These are phyloP conservation scores for Patagioenas fasciata DNA, from an alignment of 2,113 vertebrate genomes.

Conservation along the genomic window DNA sequence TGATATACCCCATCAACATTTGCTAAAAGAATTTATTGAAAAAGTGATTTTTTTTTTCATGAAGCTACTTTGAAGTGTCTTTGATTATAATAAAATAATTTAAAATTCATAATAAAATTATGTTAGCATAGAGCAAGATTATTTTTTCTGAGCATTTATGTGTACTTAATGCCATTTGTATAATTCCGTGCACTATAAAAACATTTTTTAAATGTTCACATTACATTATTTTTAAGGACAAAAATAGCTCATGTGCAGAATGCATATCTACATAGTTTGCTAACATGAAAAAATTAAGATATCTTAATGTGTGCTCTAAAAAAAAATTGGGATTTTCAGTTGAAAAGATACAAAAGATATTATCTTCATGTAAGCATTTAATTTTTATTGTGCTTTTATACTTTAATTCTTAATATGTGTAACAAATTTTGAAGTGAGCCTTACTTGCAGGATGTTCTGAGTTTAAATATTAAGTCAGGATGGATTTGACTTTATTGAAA, in stretches of 20 bases:
- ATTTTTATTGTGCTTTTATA: neutral
- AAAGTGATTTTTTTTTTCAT: neutral
- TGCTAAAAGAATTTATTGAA: slow-evolving; percentile 53
- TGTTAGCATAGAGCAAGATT: neutral
- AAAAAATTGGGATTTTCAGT: neutral
- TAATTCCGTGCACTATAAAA: neutral
- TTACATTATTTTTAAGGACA: neutral
- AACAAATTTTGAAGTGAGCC: neutral
- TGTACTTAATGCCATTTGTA: neutral
- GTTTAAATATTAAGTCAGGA: neutral
- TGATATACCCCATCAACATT: slow-evolving; percentile 34
- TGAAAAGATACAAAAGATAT: neutral
- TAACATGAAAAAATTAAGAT: neutral
- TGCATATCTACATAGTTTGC: neutral
- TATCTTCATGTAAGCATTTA: neutral
- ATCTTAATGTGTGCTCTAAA: neutral
- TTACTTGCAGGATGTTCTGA: neutral
- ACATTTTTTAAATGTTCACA: neutral
- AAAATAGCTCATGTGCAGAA: neutral
- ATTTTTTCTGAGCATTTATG: neutral
- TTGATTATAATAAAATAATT: neutral
- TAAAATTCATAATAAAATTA: neutral
- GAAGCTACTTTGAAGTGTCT: slow-evolving; percentile 36
- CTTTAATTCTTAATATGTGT: neutral
- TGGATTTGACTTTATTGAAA: neutral